These are phyloP conservation scores for Simalia tracyae DNA, from an alignment of 2,797 vertebrate species.

Conservation along the genomic window DNA sequence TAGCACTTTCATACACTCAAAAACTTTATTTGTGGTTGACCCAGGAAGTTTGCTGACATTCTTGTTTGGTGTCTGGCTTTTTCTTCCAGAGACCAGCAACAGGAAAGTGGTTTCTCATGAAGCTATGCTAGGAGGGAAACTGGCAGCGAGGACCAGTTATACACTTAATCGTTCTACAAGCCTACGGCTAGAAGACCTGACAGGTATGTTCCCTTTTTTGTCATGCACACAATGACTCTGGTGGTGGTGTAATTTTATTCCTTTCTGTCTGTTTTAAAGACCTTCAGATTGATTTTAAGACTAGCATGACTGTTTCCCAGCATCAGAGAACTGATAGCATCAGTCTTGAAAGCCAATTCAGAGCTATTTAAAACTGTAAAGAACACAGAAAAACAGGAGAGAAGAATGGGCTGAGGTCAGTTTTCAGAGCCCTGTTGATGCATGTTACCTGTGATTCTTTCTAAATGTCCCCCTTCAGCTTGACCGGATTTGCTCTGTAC, in stretches of 20 bases:
- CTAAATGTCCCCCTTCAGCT: background rate
- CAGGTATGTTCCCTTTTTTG: constrained; percentile 72
- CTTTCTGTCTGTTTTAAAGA: background rate
- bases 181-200: constrained; percentile 84
- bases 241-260: background rate
- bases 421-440: background rate
- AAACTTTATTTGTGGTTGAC: background rate
- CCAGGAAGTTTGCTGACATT: background rate
- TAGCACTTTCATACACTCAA: background rate
- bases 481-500: background rate
- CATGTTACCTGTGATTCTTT: background rate
- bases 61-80: background rate
- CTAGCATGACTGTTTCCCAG: background rate
- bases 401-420: background rate
- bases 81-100: constrained; percentile 55
- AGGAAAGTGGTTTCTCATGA: constrained; percentile 88
- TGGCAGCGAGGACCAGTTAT: constrained; percentile 93
- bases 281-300: background rate
- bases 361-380: background rate
- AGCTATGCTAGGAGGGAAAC: constrained; percentile 88
- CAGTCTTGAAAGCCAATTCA: background rate
- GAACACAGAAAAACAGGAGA: background rate
- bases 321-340: background rate
- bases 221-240: background rate
- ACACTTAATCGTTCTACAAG: constrained; percentile 88